A percentile compares a stretch with the other conserved stretches of the same genome.
These are phyloP conservation scores for Garra rufa DNA, from an alignment of 2,113 vertebrate species.

Conservation along the genomic window DNA sequence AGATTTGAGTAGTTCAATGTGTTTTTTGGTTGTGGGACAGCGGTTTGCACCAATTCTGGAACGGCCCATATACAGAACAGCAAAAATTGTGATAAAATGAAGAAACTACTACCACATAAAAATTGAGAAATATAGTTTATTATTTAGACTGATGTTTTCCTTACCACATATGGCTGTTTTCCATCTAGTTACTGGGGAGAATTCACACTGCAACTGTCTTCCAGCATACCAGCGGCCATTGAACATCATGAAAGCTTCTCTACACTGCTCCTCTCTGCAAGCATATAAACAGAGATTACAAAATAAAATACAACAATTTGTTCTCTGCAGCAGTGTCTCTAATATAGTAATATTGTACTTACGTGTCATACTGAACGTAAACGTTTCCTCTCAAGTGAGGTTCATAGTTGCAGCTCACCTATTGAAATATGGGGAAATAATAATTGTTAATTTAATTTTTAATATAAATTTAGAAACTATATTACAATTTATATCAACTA, in stretches of 20 bases:
- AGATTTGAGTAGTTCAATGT: too few relatives aligned
- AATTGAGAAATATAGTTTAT: too few relatives aligned
- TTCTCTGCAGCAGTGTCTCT: neutral
- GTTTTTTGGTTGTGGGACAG: too few relatives aligned
- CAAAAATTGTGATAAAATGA: neutral
- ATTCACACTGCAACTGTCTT: slow-evolving; percentile 94
- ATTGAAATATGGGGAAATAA: slow-evolving; percentile 22
- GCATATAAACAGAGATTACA: slow-evolving; percentile 21
- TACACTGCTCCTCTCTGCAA: slow-evolving; percentile 91
- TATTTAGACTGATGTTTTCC: neutral
- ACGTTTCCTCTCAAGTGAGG: slow-evolving; percentile 96
- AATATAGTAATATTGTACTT: slow-evolving; percentile 68
- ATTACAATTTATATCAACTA: too few relatives aligned
- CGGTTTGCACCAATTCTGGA: too few relatives aligned
- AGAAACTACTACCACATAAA: neutral
- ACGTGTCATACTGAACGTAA: slow-evolving; percentile 95
- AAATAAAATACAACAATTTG: neutral
- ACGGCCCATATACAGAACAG: too few relatives aligned
- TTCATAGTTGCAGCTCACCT: slow-evolving; percentile 98
- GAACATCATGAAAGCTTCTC: slow-evolving; percentile 87
- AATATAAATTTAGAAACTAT: too few relatives aligned
- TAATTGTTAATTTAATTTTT: neutral
- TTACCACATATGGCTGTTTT: slow-evolving; percentile 97
- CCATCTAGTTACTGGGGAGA: slow-evolving; percentile 96
- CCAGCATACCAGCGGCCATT: slow-evolving; percentile 97